These are phyloP conservation scores for Caiman crocodilus DNA, from an alignment of 2,797 vertebrate species.

Conservation along the genomic window DNA sequence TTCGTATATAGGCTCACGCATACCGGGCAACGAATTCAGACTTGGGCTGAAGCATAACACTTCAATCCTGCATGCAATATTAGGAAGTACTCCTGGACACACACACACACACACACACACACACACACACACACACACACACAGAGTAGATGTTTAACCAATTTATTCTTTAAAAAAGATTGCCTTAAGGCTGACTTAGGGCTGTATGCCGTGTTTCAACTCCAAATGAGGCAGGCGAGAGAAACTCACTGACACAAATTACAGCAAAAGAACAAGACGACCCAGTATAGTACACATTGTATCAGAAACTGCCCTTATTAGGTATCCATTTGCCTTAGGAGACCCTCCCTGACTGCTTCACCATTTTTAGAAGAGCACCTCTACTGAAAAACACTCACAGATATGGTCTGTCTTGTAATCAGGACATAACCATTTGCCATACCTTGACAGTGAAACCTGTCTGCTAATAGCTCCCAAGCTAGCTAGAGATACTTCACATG, in stretches of 20 bases:
- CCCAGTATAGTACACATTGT: neutral
- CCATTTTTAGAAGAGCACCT: neutral
- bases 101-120: too few relatives aligned
- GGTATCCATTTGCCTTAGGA: neutral
- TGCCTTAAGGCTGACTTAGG: neutral
- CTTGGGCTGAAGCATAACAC: too few relatives aligned
- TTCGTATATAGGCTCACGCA: too few relatives aligned
- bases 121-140: too few relatives aligned
- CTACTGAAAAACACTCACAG: neutral
- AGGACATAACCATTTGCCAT: too few relatives aligned
- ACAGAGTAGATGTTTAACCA: neutral
- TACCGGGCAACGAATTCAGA: too few relatives aligned
- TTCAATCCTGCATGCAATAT: neutral
- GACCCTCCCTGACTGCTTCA: neutral
- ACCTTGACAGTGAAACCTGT: neutral
- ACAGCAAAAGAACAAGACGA: neutral
- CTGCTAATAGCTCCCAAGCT: neutral
- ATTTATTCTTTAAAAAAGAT: neutral
- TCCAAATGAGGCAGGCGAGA: neutral
- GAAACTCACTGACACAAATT: neutral
- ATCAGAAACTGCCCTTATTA: neutral
- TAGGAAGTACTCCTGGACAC: neutral
- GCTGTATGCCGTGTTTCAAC: neutral
- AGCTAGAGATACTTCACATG: neutral
- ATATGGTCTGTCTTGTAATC: too few relatives aligned